A percentile compares a stretch with the other conserved stretches of the same genome.
Conservation (phyloP, 2,888 invertebrate genomes). For the Melanchra persicariae region DNA sequence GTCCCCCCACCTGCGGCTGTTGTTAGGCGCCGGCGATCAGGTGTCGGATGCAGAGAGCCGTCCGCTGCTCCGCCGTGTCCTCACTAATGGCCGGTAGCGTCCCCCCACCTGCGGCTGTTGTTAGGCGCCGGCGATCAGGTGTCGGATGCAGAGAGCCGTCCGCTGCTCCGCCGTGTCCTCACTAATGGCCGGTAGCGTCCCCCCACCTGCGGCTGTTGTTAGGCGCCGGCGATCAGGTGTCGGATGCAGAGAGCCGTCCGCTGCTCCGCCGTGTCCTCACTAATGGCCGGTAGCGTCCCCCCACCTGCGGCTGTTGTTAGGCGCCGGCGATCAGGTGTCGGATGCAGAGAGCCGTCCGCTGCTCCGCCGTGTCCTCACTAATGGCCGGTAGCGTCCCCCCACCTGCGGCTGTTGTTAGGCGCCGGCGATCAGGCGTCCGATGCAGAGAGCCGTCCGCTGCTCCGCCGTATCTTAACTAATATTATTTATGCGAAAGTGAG, state of each 20-base stretch:
- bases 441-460: too few species aligned
- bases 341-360: too few species aligned
- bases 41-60: too few species aligned
- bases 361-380: not conserved
- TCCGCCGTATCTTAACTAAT: too few species aligned
- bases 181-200: conserved; percentile 4
- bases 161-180: too few species aligned
- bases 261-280: too few species aligned
- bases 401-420: conserved; percentile 25
- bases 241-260: too few species aligned
- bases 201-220: conserved; percentile 22
- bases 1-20: conserved; percentile 18
- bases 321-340: not conserved
- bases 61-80: too few species aligned
- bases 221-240: not conserved
- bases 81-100: conserved; percentile 4
- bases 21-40: not conserved
- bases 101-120: conserved; percentile 24
- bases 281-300: conserved; percentile 1
- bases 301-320: conserved; percentile 25
- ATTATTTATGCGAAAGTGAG: too few species aligned
- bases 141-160: too few species aligned
- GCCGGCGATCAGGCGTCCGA: not conserved
- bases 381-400: not conserved
- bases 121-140: not conserved